Conservation (phyloP, 2,113 vertebrate species). For the Phodopus roborovskii region DNA sequence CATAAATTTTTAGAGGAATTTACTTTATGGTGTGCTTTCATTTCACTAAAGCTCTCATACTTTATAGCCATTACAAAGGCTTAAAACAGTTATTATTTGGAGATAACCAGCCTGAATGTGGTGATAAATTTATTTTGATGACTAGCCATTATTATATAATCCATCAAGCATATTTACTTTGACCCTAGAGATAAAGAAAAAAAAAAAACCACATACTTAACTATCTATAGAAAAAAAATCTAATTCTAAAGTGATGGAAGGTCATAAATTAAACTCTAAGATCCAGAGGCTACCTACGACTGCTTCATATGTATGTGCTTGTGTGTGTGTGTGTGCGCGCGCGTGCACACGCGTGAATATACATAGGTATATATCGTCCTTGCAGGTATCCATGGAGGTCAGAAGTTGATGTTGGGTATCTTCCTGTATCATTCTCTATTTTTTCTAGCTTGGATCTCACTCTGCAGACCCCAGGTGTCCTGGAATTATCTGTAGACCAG, state of each 20-base stretch:
- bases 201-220: neutral
- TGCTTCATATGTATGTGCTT: neutral
- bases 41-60: conserved; percentile 57
- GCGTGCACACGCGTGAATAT: neutral
- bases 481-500: neutral
- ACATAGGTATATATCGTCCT: neutral
- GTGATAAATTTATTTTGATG: conserved; percentile 53
- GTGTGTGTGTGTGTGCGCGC: neutral
- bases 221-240: neutral
- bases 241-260: neutral
- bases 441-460: neutral
- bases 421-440: neutral
- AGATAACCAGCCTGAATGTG: conserved; percentile 41
- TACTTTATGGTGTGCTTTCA: conserved; percentile 44
- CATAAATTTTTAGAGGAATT: conserved; percentile 51
- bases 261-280: neutral
- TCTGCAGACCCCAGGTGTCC: neutral
- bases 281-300: neutral
- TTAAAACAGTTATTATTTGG: conserved; percentile 52
- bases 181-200: conserved; percentile 2
- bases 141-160: conserved; percentile 33
- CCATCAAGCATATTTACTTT: neutral
- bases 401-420: neutral
- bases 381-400: neutral
- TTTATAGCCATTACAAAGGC: conserved; percentile 30